Conservation (phyloP, 2,888 invertebrate species). For the Papilio gigon region DNA sequence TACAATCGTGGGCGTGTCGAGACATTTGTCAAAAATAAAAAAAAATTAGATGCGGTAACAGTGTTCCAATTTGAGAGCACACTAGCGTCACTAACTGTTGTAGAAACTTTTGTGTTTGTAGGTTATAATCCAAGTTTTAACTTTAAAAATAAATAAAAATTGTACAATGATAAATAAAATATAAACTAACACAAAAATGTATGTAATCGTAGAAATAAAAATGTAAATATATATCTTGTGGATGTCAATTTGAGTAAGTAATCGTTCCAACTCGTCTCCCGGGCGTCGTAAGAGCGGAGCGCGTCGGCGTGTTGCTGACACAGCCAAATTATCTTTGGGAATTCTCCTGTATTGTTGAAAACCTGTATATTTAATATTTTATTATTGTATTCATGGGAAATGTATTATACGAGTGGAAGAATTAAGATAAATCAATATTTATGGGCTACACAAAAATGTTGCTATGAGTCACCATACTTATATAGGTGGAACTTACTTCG, state of each 20-base stretch:
- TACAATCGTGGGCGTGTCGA: conserved; percentile 49
- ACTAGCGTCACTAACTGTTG: background rate
- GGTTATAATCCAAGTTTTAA: background rate
- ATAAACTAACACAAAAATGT: background rate
- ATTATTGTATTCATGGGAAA: too few relatives aligned
- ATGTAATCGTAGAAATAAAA: background rate
- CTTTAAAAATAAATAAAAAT: background rate
- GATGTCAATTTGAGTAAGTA: background rate
- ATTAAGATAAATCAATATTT: too few relatives aligned
- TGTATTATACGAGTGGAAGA: too few relatives aligned
- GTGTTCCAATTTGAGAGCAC: background rate
- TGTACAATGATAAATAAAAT: background rate
- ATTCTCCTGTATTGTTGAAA: background rate
- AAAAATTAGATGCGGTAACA: background rate
- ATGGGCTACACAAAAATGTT: too few relatives aligned
- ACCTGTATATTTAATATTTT: too few relatives aligned
- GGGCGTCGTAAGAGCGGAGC: conserved; percentile 6
- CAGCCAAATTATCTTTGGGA: conserved; percentile 3
- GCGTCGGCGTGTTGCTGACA: background rate
- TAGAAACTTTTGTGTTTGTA: background rate
- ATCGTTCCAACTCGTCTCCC: background rate
- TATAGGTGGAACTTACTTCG: too few relatives aligned
- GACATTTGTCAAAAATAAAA: conserved; percentile 49
- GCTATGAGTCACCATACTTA: too few relatives aligned
- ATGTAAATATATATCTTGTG: background rate